These are phyloP conservation scores for Nomada ruficornis DNA, from an alignment of 2,888 invertebrate genomes.

Conservation along the genomic window DNA sequence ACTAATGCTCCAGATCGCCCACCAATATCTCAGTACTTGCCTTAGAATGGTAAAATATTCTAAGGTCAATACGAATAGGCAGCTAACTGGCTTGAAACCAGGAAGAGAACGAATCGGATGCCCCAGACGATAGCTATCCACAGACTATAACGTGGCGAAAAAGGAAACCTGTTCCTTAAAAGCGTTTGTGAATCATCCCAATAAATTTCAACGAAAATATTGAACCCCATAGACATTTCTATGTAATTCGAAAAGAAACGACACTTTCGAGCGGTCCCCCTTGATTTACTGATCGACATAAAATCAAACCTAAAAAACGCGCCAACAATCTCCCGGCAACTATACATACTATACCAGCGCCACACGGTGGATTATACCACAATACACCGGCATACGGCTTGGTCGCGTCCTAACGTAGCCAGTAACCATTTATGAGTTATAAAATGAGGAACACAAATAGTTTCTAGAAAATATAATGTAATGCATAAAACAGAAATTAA, in stretches of 20 bases:
- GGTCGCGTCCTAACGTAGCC: too few species aligned
- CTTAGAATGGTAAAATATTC: neutral
- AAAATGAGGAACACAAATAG: too few species aligned
- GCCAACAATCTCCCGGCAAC: too few species aligned
- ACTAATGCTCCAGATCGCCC: neutral
- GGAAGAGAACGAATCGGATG: neutral
- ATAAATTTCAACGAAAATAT: slow-evolving; percentile 34
- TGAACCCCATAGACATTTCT: neutral
- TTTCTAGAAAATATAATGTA: too few species aligned
- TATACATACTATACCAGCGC: too few species aligned
- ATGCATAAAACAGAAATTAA: too few species aligned
- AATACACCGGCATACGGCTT: too few species aligned
- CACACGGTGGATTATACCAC: too few species aligned
- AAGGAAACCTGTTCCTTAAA: slow-evolving; percentile 22
- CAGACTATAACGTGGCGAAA: neutral
- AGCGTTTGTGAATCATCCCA: slow-evolving; percentile 12
- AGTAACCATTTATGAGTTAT: too few species aligned
- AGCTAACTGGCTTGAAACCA: neutral
- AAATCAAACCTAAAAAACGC: too few species aligned
- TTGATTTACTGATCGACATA: slow-evolving; percentile 5
- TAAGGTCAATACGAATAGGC: neutral
- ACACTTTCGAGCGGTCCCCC: neutral
- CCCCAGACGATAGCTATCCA: neutral
- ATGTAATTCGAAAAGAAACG: neutral
- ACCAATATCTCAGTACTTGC: neutral